Evolutionary conservation across 2,797 vertebrate genomes (phyloP).

Genomic region (Ctenopoma multispine): DNA sequence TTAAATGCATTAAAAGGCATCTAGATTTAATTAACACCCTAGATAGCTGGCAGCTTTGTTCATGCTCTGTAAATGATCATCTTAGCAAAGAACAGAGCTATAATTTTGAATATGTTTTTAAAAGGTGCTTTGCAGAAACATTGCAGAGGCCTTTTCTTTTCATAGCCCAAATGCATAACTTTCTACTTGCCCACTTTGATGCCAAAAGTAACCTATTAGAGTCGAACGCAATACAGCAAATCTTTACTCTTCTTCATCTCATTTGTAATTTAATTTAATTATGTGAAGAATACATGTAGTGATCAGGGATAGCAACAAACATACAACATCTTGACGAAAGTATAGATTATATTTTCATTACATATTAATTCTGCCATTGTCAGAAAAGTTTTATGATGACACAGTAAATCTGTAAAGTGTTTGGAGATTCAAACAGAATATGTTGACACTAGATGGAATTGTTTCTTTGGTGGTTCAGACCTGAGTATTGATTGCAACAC

Average conservation of each 20-base stretch:
- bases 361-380: background rate
- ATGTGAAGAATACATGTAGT: slow-evolving; percentile 26
- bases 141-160: slow-evolving; percentile 60
- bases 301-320: slow-evolving; percentile 2
- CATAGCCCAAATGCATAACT: slow-evolving; percentile 63
- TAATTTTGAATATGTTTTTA: slow-evolving; percentile 78
- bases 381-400: slow-evolving; percentile 18
- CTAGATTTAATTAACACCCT: slow-evolving; percentile 86
- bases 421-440: slow-evolving; percentile 35
- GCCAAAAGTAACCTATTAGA: slow-evolving; percentile 68
- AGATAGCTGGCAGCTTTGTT: slow-evolving; percentile 83
- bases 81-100: slow-evolving; percentile 77
- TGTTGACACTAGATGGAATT: slow-evolving; percentile 62
- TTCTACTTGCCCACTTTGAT: slow-evolving; percentile 68
- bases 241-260: slow-evolving; percentile 31
- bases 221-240: slow-evolving; percentile 23
- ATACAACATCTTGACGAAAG: slow-evolving; percentile 12
- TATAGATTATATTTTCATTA: background rate
- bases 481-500: slow-evolving; percentile 64
- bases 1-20: slow-evolving; percentile 86
- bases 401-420: slow-evolving; percentile 1
- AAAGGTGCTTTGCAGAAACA: slow-evolving; percentile 74
- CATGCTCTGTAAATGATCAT: slow-evolving; percentile 83
- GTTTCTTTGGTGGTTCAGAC: slow-evolving; percentile 55
- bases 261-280: slow-evolving; percentile 50